Percentiles rank a stretch among this genome's conserved stretches.
Evolutionary conservation across 2,113 vertebrate genomes (phyloP).

Genomic region (Rousettus leschenaultii): DNA sequence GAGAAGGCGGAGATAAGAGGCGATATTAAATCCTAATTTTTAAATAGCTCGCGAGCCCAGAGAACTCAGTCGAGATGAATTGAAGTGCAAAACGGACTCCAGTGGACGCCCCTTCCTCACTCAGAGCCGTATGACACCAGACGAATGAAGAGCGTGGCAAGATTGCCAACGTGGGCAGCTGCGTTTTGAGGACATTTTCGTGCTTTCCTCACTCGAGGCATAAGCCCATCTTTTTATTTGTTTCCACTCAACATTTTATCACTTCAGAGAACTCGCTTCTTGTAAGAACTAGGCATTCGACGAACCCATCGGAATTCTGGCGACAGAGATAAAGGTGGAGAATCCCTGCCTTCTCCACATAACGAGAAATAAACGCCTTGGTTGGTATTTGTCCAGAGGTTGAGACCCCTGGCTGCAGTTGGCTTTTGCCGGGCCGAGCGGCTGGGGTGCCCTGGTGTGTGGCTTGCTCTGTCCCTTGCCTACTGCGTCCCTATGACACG

Average conservation of each 20-base stretch:
- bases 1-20: neutral
- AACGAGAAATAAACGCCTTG: neutral
- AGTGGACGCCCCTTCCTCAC: no score
- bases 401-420: rapidly evolving
- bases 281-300: neutral
- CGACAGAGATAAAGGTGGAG: neutral
- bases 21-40: neutral
- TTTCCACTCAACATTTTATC: neutral
- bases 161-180: rapidly evolving
- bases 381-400: neutral
- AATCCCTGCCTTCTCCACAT: neutral
- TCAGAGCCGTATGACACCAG: neutral
- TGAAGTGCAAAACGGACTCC: neutral
- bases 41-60: neutral
- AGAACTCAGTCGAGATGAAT: neutral
- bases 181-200: neutral
- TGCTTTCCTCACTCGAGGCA: neutral
- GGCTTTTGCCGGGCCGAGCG: neutral
- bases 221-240: neutral
- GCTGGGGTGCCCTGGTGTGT: neutral
- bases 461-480: neutral
- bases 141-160: neutral
- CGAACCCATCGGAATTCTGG: neutral
- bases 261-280: neutral
- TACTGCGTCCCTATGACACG: neutral